phyloP scores from a whole-genome alignment of 2,113 vertebrate genomes.

The Bubo scandiacus region DNA sequence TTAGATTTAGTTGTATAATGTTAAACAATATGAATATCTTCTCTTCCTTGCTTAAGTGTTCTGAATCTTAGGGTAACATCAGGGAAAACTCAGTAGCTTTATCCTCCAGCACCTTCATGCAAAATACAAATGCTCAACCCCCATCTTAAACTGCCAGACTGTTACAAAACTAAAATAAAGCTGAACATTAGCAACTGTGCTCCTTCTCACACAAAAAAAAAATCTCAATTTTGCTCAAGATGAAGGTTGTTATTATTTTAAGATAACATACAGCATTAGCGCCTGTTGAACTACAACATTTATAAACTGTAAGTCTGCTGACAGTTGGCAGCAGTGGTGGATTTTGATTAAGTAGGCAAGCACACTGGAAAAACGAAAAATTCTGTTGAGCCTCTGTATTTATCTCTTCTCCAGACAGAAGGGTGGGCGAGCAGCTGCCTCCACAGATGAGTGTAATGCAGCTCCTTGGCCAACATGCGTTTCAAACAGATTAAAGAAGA shows the following conservation, averaged over 20 bases:
- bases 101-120: not conserved
- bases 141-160: not conserved
- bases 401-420: not conserved
- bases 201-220: not conserved
- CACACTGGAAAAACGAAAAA: not conserved
- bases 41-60: not conserved
- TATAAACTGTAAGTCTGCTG: not conserved
- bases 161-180: not conserved
- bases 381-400: not conserved
- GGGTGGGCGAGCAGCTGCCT: slow-evolving; percentile 15
- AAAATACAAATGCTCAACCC: not conserved
- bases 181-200: not conserved
- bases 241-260: not conserved
- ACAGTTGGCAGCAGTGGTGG: not conserved
- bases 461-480: not conserved
- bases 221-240: not conserved
- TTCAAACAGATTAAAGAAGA: not conserved
- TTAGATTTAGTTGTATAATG: not conserved
- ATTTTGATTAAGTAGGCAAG: slow-evolving; percentile 12
- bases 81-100: not conserved
- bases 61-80: not conserved
- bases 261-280: not conserved
- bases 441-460: not conserved
- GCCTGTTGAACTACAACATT: not conserved
- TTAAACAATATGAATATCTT: not conserved